phyloP scores from a whole-genome alignment of 2,797 vertebrate genomes.

The Enteromius afrohamiltoni region DNA sequence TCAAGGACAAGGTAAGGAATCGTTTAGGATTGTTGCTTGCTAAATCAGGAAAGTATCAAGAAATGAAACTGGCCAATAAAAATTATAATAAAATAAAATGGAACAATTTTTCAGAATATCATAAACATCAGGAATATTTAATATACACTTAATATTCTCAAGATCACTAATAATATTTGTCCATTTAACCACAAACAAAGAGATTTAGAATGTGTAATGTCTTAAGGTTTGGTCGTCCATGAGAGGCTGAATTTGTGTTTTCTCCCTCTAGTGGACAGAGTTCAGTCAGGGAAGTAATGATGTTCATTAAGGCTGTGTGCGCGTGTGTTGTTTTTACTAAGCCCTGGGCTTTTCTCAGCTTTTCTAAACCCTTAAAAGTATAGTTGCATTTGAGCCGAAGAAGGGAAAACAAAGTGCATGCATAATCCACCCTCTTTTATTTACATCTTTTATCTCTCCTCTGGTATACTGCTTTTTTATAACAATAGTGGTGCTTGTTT shows the following conservation, averaged over 20 bases:
- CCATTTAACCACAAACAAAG: background rate
- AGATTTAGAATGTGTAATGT: background rate
- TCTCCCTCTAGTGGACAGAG: slow-evolving; percentile 16
- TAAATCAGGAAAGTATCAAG: background rate
- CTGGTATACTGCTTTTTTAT: background rate
- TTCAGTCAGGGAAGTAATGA: slow-evolving; percentile 1
- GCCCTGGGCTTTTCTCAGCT: background rate
- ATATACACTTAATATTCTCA: background rate
- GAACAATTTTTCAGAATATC: background rate
- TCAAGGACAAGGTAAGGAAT: background rate
- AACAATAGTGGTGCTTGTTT: background rate
- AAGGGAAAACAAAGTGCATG: background rate
- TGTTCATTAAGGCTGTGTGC: background rate
- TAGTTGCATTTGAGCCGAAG: background rate
- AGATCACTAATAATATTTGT: background rate
- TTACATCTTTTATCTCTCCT: background rate
- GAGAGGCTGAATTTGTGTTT: background rate
- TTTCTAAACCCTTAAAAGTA: background rate
- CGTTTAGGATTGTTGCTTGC: background rate
- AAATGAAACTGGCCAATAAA: background rate
- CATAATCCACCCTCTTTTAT: background rate
- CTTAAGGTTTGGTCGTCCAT: background rate
- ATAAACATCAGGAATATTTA: background rate
- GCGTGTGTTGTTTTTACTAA: background rate
- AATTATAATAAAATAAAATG: background rate